phyloP scores from a whole-genome alignment of 2,888 invertebrate species.

The Helicoverpa assulta region DNA sequence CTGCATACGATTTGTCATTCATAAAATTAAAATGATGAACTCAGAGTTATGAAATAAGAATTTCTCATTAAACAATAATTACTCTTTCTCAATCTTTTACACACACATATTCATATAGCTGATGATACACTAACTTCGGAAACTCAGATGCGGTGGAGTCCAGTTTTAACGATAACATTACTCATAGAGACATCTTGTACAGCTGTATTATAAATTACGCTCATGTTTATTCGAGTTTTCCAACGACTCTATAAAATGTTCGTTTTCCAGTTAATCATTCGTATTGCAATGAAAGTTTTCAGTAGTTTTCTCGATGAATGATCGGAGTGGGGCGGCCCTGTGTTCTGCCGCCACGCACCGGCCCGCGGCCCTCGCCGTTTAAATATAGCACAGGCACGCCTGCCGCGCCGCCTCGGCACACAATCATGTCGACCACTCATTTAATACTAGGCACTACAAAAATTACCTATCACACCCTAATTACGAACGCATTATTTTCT shows the following conservation, averaged over 20 bases:
- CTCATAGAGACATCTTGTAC: constrained; percentile 27
- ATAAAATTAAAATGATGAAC: constrained; percentile 75
- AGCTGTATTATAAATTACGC: constrained; percentile 35
- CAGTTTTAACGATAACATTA: constrained; percentile 21
- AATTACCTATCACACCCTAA: constrained; percentile 53
- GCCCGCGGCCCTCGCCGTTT: constrained; percentile 84
- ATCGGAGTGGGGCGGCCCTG: constrained; percentile 77
- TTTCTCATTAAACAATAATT: constrained; percentile 41
- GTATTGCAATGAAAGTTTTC: constrained; percentile 60
- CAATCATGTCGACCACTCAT: constrained; percentile 83
- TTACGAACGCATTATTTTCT: constrained; percentile 9
- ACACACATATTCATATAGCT: background rate
- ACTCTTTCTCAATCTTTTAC: constrained; percentile 14
- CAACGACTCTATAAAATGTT: constrained; percentile 31
- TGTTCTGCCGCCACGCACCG: constrained; percentile 69
- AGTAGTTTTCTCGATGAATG: constrained; percentile 77
- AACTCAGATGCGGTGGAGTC: constrained; percentile 8
- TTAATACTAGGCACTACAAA: constrained; percentile 68
- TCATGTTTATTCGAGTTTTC: constrained; percentile 25
- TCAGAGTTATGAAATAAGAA: constrained; percentile 65
- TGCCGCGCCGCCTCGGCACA: constrained; percentile 80
- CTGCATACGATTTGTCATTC: constrained; percentile 82
- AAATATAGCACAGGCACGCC: constrained; percentile 88
- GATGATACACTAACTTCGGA: constrained; percentile 4
- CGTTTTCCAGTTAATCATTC: constrained; percentile 32